Evolutionary conservation across 2,888 invertebrate species (phyloP), one percentile per base, ranked within the genome.

Genomic region (Bimastos eiseni): DNA sequence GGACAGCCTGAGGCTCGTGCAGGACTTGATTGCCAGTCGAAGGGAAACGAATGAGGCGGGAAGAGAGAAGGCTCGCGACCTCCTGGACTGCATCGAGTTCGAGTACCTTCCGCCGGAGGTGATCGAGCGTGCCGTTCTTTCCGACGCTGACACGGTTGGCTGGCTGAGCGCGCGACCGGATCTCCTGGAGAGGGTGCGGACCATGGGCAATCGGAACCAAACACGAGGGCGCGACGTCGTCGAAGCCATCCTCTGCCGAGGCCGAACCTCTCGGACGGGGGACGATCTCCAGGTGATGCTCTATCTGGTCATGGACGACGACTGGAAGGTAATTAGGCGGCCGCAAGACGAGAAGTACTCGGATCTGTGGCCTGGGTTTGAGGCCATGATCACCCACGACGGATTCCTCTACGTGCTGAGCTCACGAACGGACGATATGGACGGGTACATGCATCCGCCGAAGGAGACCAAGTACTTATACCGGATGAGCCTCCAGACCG

Each of bases 231-330:
- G 90, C 11, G 33, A 86, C 24, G 30, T 44, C n/a, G 89, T 41
- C 8, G 90, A 92, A 1, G 90, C 91, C 89, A 83, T 92, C 37
- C n/a, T 91, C 38, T 90, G 91, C 49, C 89, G 91, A 33, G 90
- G 92, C 90, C 84, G 92, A 49, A 89, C 55, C n/a, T 83, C 89
- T 8, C 88, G 49, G 70, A 34, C 49, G 83, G 90, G 90, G 11
- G 89, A 90, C 17, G 90, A 90, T 30, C 90, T 90, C 24, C 83
- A 91, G 44, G 83, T 92, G n/a, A 55, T 92, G n/a, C 49, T 92
- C 17, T 92, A 92, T 70, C 33, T 84, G 34, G 34, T 89, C 38
- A 17, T 13, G 21, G 90, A 90, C n/a, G 92, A 92, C 44, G 33
- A 34, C n/a, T 92, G 92, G 92, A 49, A 37, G 33, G n/a, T 49